Conservation (phyloP, 1,140 invertebrate species). For the Argopecten irradians region DNA sequence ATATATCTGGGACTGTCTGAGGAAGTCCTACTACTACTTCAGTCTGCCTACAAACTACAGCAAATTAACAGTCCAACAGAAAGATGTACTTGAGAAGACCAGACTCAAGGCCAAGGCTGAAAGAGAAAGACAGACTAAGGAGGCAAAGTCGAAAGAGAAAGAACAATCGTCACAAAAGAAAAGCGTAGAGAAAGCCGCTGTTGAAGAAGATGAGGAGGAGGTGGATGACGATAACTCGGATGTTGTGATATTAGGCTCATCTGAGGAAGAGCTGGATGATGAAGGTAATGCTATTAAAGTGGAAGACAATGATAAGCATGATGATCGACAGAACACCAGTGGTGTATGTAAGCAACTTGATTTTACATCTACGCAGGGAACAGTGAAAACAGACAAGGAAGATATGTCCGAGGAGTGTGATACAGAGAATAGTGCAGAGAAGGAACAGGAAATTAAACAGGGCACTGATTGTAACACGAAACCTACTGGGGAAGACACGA, state of each 20-base stretch:
- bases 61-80: constrained; percentile 24
- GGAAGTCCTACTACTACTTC: constrained; percentile 78
- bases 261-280: not conserved
- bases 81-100: constrained; percentile 11
- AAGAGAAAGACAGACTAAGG: constrained; percentile 34
- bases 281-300: not conserved
- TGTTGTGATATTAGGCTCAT: not conserved
- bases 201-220: not conserved
- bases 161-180: not conserved
- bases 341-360: not conserved
- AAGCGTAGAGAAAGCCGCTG: not conserved
- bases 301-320: not conserved
- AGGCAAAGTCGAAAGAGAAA: constrained; percentile 33
- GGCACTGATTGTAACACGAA: not conserved
- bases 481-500: not conserved
- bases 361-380: not conserved
- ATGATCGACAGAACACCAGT: not conserved
- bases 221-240: constrained; percentile 4
- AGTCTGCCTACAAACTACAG: constrained; percentile 71
- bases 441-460: too few species aligned
- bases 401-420: not conserved
- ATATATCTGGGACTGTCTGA: constrained; percentile 77
- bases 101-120: not conserved
- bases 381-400: not conserved
- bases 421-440: too few species aligned